phyloP scores from a whole-genome alignment of 1,140 invertebrate genomes.

The Drosophila sechellia region DNA sequence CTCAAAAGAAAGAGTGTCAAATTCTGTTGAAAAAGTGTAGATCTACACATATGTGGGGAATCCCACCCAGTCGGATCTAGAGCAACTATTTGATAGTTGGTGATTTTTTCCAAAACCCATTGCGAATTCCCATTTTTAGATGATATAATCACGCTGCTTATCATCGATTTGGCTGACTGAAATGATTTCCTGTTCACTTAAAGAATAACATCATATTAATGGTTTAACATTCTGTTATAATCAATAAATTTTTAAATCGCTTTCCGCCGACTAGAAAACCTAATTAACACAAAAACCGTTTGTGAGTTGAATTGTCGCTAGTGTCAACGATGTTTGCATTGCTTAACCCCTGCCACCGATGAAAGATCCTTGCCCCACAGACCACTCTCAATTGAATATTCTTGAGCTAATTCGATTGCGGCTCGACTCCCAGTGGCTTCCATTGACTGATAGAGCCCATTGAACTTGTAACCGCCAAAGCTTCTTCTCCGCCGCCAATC shows the following conservation, averaged over 20 bases:
- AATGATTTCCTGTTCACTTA: too few relatives aligned
- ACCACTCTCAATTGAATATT: constrained; percentile 15
- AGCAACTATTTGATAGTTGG: background rate
- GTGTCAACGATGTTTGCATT: background rate
- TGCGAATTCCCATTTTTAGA: background rate
- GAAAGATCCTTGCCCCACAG: background rate
- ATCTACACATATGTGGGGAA: background rate
- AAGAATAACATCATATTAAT: too few relatives aligned
- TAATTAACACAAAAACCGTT: background rate
- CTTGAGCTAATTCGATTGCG: constrained; percentile 42
- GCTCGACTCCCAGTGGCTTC: constrained; percentile 20
- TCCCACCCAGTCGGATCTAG: background rate
- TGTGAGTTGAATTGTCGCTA: background rate
- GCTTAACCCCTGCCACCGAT: background rate
- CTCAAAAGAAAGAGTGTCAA: background rate
- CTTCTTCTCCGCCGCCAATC: constrained; percentile 15
- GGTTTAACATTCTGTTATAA: too few relatives aligned
- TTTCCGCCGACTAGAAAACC: background rate
- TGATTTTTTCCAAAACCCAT: background rate
- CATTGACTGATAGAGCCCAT: constrained; percentile 44
- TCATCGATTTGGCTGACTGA: too few relatives aligned
- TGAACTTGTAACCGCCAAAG: constrained; percentile 17
- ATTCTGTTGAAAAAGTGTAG: background rate
- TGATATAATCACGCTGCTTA: background rate
- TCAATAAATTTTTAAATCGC: too few relatives aligned